Evolutionary conservation across 2,797 vertebrate genomes (phyloP).

Genomic region (Sarcophilus harrisii): DNA sequence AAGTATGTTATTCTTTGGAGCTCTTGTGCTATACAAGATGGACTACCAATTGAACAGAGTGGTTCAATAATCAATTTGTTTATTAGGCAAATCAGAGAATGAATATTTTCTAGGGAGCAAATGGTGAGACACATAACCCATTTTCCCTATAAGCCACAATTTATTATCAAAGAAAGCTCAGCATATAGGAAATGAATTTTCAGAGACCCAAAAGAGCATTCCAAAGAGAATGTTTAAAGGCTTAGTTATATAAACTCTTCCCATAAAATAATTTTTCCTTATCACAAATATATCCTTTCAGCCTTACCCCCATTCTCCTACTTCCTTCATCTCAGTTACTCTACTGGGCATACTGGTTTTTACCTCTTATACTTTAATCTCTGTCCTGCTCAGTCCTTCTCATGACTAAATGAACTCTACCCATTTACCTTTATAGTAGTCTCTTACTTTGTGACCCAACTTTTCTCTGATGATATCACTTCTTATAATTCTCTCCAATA

Average conservation of each 20-base stretch:
- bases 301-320: background rate
- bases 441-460: background rate
- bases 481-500: background rate
- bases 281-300: background rate
- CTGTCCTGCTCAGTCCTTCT: background rate
- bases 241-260: background rate
- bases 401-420: background rate
- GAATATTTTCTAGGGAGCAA: background rate
- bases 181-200: background rate
- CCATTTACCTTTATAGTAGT: background rate
- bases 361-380: background rate
- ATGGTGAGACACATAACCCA: background rate
- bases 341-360: background rate
- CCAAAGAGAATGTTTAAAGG: background rate
- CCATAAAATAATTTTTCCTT: background rate
- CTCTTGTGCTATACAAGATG: background rate
- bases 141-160: background rate
- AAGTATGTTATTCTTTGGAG: background rate
- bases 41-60: background rate
- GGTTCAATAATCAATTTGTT: background rate
- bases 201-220: background rate
- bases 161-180: background rate
- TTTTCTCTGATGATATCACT: background rate
- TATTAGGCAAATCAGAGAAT: background rate
- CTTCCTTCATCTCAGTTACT: background rate